phyloP scores from a whole-genome alignment of 2,888 invertebrate genomes.

The Platycnemis pennipes region DNA sequence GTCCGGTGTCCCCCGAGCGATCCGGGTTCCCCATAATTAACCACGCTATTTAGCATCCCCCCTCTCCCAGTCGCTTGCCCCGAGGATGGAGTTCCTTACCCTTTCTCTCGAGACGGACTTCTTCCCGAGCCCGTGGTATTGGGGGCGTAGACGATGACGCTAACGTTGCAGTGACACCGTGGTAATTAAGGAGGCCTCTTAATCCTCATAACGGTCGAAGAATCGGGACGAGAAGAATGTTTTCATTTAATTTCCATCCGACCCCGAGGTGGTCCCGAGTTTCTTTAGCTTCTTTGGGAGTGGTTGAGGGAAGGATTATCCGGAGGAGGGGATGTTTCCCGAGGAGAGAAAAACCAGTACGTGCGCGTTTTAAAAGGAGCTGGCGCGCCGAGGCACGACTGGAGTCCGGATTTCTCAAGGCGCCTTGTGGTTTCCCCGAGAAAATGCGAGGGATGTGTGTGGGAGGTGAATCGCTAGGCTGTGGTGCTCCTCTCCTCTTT shows the following conservation, averaged over 20 bases:
- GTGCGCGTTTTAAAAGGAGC: not conserved
- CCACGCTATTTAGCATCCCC: conserved; percentile 40
- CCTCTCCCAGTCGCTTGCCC: not conserved
- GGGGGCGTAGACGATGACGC: not conserved
- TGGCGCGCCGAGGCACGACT: not conserved
- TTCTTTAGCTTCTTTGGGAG: not conserved
- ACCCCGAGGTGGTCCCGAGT: not conserved
- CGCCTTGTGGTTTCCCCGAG: not conserved
- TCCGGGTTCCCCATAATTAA: conserved; percentile 34
- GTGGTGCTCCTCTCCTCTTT: not conserved
- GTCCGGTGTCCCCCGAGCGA: not conserved
- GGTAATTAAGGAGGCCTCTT: not conserved
- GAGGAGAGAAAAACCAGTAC: not conserved
- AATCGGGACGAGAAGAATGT: not conserved
- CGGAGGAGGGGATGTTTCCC: not conserved
- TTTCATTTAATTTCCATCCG: not conserved
- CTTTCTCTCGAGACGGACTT: not conserved
- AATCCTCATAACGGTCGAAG: not conserved
- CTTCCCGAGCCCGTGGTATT: not conserved
- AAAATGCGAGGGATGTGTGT: not conserved
- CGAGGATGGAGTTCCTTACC: not conserved
- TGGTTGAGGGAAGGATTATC: not conserved
- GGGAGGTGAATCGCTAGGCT: not conserved
- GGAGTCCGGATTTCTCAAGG: not conserved
- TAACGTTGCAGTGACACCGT: not conserved